Conservation (phyloP, 1,140 invertebrate genomes). For the Pollicipes pollicipes region DNA sequence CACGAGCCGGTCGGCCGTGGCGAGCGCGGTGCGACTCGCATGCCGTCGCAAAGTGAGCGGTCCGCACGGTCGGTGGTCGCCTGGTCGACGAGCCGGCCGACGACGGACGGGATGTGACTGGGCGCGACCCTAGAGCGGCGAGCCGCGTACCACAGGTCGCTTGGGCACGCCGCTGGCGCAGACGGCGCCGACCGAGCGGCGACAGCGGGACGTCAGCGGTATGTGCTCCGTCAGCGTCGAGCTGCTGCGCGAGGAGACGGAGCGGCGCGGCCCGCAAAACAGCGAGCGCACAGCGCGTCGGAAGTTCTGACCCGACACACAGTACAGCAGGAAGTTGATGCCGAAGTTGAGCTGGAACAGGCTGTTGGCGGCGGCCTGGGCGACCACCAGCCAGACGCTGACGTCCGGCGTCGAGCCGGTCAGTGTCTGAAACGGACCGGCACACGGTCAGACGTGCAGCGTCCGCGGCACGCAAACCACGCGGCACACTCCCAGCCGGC, state of each 20-base stretch:
- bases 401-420: conserved; percentile 9
- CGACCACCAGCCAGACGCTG: conserved; percentile 29
- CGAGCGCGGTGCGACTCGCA: no score
- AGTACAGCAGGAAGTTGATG: conserved; percentile 71
- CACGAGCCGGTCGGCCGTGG: no score
- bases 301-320: conserved; percentile 61
- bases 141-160: neutral
- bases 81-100: no score
- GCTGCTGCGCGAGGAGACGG: conserved; percentile 17
- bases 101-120: no score
- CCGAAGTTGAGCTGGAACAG: conserved; percentile 67
- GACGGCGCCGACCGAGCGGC: conserved; percentile 11
- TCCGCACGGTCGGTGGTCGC: no score
- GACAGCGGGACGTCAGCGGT: conserved; percentile 12
- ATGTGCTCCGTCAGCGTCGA: neutral
- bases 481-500: no score
- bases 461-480: conserved; percentile 13
- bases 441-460: no score
- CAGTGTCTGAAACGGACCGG: neutral
- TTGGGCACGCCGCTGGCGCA: neutral
- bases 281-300: conserved; percentile 35
- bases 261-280: conserved; percentile 22
- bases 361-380: conserved; percentile 34
- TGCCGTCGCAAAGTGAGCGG: no score
- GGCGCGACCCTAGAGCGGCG: neutral